Evolutionary conservation across 92 coral and sea anemone species (phyloP), one percentile per base, ranked within the genome.

Genomic region (Zoanthus sociatus): DNA sequence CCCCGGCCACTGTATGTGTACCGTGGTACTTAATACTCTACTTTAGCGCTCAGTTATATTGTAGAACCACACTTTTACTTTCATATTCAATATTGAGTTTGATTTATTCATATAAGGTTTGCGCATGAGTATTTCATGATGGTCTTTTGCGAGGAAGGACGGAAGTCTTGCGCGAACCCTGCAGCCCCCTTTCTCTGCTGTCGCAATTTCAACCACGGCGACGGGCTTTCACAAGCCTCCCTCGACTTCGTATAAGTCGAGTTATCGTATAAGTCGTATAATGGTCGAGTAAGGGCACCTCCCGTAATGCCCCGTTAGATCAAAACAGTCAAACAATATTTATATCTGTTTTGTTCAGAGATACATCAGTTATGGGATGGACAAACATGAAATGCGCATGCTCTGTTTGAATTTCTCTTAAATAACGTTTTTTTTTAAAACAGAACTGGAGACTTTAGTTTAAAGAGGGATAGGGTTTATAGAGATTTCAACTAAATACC

Each of bases 181-280:
- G 78, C 55, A 73, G 78, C 78, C 78, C 78, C 78, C 78, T 73
- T 73, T 48, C 78, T 33, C 78, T 73, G 55, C 78, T 37, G 55
- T 73, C 78, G 78, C 21, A 70, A 16, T 0, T 70, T 70, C 0
- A 10, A 73, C 78, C 78, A 73, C 78, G 18, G 42, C 78, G 78
- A 73, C 78, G 21, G 78, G 78, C 78, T 73, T 21, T 69, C 74
- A 69, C 74, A 20, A 21, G 74, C 42, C 74, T 69, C 74, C 74
- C 70, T 63, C 10, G 26, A 1, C 0, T 1, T 16, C 0, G 6
- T 51, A 11, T 15, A n/a, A 6, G n/a, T 20, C 8, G 16, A 0
- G 12, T 60, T n/a, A 60, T 0, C 0, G 0, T 45, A 18, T 50
- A 10, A 1, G 46, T 48, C n/a, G 33, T 17, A 16, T 54, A 31